Conservation (phyloP, 2,888 invertebrate species). For the Odontomyia ornata region DNA sequence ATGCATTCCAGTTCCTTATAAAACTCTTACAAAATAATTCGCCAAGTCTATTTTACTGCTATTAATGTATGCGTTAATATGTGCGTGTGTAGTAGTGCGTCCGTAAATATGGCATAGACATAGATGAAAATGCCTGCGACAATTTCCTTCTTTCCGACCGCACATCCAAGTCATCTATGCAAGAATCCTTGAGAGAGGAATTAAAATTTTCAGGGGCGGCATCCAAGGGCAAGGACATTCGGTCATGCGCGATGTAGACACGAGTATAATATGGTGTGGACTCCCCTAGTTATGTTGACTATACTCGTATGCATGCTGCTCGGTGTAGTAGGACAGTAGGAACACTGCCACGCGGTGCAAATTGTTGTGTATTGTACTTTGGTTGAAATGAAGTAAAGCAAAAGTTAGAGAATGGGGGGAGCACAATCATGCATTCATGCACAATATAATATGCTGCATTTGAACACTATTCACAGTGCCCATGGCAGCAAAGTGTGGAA, state of each 20-base stretch:
- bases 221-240: conserved; percentile 63
- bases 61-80: too few relatives aligned
- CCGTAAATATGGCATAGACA: too few relatives aligned
- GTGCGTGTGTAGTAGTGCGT: too few relatives aligned
- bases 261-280: background rate
- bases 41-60: too few relatives aligned
- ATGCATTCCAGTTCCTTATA: too few relatives aligned
- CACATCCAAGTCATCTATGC: background rate
- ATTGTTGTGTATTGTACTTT: background rate
- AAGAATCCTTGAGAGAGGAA: conserved; percentile 31
- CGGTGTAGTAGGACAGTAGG: conserved; percentile 35
- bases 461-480: background rate
- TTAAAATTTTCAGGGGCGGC: conserved; percentile 50
- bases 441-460: background rate
- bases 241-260: conserved; percentile 61
- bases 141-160: background rate
- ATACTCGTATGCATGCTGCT: background rate
- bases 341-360: conserved; percentile 15
- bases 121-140: background rate
- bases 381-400: background rate
- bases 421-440: conserved; percentile 8
- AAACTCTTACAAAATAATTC: too few relatives aligned
- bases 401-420: background rate
- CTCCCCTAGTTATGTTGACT: conserved; percentile 4
- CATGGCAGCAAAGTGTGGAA: too few relatives aligned